Evolutionary conservation across 2,113 vertebrate genomes (phyloP), one percentile per base, ranked within the genome.

Genomic region (Vanacampus margaritifer): DNA sequence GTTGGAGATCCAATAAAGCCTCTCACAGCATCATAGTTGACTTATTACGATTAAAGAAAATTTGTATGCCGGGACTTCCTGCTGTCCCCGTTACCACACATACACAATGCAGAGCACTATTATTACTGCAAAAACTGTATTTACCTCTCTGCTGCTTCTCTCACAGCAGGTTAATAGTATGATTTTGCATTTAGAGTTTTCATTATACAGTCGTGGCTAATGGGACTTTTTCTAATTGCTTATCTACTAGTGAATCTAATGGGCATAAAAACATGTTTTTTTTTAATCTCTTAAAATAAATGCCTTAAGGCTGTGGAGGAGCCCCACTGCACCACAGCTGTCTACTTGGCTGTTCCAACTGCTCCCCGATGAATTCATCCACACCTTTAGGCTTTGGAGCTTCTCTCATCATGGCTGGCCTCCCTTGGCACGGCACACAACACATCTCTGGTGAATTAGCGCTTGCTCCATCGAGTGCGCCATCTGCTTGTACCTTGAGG

Each of bases 1-100:
- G 21, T 83, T 82, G 75, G 83, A 83, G 78, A 87, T 83, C 84
- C 85, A 84, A 79, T 80, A 86, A 87, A 81, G 67, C 74, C 75
- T 75, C 81, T 74, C 72, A n/a, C 75, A 81, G 84, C 77, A 72
- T 83, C 71, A 45, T 57, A 76, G 67, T 87, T 83, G 79, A 76
- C 80, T 83, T 82, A 83, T 85, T 85, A 78, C 71, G 67, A 83
- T 80, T 75, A 80, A 77, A 77, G 83, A 85, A 78, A 51, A 23
- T 54, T 79, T 75, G 78, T 81, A 84, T 81, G 74, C 79, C 77
- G 75, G 84, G 72, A 71, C 59, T 72, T 65, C 53, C 63, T 66
- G 72, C 43, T 32, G 36, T 81, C 79, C 81, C 81, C 59, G 74
- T 74, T 81, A 81, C 78, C 64, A 68, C 76, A 63, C 69, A 63